Base-by-base conservation (phyloP, 37 sponge, comb jelly and placozoan genomes). In the Bolinopsis microptera region DNA sequence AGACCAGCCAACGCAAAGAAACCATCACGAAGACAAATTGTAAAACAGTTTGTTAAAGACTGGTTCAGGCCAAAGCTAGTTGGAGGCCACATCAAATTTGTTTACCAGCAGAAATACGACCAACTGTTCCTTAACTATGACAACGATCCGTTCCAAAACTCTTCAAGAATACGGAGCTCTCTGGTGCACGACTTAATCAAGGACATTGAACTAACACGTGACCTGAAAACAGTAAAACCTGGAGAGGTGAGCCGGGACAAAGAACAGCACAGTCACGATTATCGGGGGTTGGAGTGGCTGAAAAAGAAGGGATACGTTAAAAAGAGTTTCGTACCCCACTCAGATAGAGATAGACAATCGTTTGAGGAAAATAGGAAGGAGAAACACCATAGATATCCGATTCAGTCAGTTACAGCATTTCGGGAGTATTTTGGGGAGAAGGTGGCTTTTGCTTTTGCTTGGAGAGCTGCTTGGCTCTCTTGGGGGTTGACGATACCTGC, bases 381-480 rank as follows among this genome's bases (percentile, higher is more conserved):
- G 26, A 26, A 26, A 2, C 74, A 26, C 30, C 21, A 22, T 3
- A 26, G 26, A 70, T 70, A 22, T 26, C 25, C 25, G 74, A 70
- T 70, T 5, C 74, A 70, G 74, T 26, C 30, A n/a, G 74, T 70
- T 22, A 70, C 74, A n/a, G 5, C 28, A 5, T 2, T 70, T 5
- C 5, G 30, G 74, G 74, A 70, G 2, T 70, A 70, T 26, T 26
- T 70, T 3, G 74, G 74, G 30, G 74, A 70, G 74, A 70, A 70
- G 30, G 74, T 70, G 26, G 74, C 28, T 22, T 70, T 70, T 26
- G 28, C 30, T 22, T 70, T 70, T 26, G 74, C 74, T 2, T 70
- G 74, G 74, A 70, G 74, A 70, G 74, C 74, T 24, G 74, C 74
- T 8, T 70, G 74, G 74, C 21, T 70, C 24, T 70, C 74, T 28